phyloP scores from a whole-genome alignment of 2,797 vertebrate species.

The Mormyrops boulengeri region DNA sequence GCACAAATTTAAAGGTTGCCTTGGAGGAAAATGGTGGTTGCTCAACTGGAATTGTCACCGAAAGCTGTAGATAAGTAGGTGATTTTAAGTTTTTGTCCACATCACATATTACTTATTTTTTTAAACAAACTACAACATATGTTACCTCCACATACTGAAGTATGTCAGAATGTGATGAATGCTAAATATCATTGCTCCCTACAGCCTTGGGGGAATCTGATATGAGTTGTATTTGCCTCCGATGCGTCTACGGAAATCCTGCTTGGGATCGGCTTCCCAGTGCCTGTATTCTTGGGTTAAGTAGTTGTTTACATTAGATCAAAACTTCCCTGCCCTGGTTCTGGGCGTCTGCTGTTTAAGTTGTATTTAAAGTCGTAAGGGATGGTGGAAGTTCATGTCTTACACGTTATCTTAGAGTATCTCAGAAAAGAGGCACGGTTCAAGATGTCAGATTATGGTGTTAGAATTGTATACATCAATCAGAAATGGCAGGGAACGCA shows the following conservation, averaged over 20 bases:
- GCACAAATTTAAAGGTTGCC: not conserved
- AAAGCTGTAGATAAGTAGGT: not conserved
- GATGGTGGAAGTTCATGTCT: not conserved
- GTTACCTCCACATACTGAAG: not conserved
- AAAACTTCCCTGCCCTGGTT: not conserved
- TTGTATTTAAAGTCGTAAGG: not conserved
- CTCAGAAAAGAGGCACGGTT: not conserved
- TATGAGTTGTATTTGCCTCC: not conserved
- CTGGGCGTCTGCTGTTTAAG: not conserved
- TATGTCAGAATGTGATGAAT: not conserved
- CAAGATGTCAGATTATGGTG: not conserved
- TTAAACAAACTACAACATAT: not conserved
- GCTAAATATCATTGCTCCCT: not conserved
- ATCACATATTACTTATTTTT: not conserved
- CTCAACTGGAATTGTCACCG: not conserved
- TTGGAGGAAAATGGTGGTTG: not conserved
- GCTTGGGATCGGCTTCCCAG: not conserved
- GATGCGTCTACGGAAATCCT: not conserved
- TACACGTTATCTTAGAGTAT: not conserved
- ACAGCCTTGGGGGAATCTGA: not conserved
- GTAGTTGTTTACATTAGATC: not conserved
- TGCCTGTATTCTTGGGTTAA: not conserved
- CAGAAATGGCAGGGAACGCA: not conserved
- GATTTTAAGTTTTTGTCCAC: not conserved
- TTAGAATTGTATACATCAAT: not conserved